Percentiles rank a stretch among this genome's conserved stretches.
Conservation (phyloP, 2,888 invertebrate species). For the Micropterix aruncella region DNA sequence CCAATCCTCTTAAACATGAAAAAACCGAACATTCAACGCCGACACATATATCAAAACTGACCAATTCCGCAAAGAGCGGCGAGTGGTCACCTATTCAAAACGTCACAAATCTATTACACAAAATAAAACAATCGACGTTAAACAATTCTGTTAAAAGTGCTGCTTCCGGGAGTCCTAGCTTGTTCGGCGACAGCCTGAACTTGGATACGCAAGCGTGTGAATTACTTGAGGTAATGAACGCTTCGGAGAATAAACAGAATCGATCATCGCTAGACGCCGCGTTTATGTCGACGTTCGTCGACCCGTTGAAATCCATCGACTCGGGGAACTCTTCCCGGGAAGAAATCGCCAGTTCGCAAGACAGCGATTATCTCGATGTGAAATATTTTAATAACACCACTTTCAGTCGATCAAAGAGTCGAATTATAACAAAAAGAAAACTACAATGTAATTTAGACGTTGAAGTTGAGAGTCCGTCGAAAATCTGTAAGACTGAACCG, state of each 20-base stretch:
- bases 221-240: slow-evolving; percentile 25
- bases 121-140: neutral
- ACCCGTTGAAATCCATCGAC: neutral
- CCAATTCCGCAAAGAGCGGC: neutral
- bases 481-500: neutral
- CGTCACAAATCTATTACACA: neutral
- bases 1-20: too few species aligned
- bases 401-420: neutral
- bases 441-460: neutral
- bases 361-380: neutral
- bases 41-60: neutral
- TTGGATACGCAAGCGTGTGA: slow-evolving; percentile 35
- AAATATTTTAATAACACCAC: neutral
- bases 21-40: neutral
- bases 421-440: neutral
- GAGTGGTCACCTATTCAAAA: neutral
- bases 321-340: neutral
- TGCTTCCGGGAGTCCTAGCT: slow-evolving; percentile 32
- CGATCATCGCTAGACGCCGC: neutral
- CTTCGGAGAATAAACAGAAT: slow-evolving; percentile 8
- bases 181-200: slow-evolving; percentile 44
- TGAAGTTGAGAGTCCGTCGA: neutral
- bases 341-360: neutral
- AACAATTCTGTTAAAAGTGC: neutral
- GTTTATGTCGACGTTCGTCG: neutral